Conservation (phyloP, 1,140 invertebrate genomes). For the Aphelenchoides avenae region DNA sequence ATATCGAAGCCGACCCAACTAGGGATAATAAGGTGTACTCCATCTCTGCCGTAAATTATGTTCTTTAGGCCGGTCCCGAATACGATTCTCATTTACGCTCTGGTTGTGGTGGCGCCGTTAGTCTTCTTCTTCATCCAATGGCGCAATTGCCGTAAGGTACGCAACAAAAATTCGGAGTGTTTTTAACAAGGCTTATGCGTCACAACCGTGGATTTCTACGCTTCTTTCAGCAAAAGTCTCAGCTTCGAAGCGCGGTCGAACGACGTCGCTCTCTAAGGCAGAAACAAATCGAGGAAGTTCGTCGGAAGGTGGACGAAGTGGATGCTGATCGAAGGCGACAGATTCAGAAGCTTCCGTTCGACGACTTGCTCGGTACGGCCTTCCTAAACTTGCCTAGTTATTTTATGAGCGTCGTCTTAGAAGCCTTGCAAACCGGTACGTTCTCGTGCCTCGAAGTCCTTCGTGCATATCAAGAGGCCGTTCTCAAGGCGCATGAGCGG, state of each 20-base stretch:
- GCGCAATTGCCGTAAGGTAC: too few relatives aligned
- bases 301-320: background rate
- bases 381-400: background rate
- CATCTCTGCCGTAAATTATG: too few relatives aligned
- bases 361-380: background rate
- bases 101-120: too few relatives aligned
- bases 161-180: too few relatives aligned
- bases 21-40: too few relatives aligned
- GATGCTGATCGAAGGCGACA: background rate
- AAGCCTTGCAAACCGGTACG: slow-evolving; percentile 4
- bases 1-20: too few relatives aligned
- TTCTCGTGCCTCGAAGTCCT: slow-evolving; percentile 15
- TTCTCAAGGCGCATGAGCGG: slow-evolving; percentile 44
- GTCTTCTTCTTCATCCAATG: too few relatives aligned
- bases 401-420: slow-evolving; percentile 16
- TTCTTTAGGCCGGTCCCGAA: too few relatives aligned
- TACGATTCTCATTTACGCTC: too few relatives aligned
- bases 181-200: too few relatives aligned
- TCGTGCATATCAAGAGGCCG: slow-evolving; percentile 36
- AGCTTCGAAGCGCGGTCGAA: background rate
- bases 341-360: background rate
- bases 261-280: background rate
- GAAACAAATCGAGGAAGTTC: slow-evolving; percentile 1
- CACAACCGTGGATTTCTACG: too few relatives aligned
- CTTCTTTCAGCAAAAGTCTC: too few relatives aligned